Evolutionary conservation across 2,797 vertebrate genomes (phyloP).

Genomic region (Agapornis canus): DNA sequence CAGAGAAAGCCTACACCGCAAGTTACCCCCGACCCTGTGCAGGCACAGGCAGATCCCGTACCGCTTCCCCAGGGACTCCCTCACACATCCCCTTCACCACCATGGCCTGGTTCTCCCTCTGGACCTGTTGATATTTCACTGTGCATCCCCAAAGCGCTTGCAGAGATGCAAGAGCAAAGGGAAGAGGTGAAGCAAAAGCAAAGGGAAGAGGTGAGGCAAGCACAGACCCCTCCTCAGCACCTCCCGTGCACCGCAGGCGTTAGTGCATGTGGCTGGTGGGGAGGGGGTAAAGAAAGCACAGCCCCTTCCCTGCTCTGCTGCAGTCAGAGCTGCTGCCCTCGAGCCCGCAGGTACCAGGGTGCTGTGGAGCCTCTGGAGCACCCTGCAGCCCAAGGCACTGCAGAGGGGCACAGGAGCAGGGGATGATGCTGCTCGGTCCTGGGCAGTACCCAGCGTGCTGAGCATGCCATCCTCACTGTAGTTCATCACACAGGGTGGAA

Average conservation of each 20-base stretch:
- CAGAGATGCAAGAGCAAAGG: not conserved
- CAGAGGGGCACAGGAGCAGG: not conserved
- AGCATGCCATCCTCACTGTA: not conserved
- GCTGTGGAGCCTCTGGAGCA: not conserved
- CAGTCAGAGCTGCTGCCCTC: not conserved
- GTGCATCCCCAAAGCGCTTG: not conserved
- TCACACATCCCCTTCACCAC: not conserved
- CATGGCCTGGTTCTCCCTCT: not conserved
- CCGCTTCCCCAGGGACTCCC: not conserved
- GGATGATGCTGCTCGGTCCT: fast-evolving
- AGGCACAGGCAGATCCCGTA: fast-evolving
- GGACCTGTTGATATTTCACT: fast-evolving
- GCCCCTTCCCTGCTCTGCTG: not conserved
- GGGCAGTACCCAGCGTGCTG: not conserved
- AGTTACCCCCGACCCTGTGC: fast-evolving
- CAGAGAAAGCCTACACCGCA: not conserved
- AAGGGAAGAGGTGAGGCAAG: not conserved
- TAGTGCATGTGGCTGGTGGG: fast-evolving
- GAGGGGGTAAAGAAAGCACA: not conserved
- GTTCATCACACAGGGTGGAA: fast-evolving
- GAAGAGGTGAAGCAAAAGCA: not conserved
- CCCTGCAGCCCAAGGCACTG: not conserved
- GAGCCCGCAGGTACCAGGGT: not conserved
- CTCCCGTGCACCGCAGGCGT: not conserved
- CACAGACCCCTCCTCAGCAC: not conserved